Conservation (phyloP, 2,797 vertebrate species). For the Borostomias antarcticus region DNA sequence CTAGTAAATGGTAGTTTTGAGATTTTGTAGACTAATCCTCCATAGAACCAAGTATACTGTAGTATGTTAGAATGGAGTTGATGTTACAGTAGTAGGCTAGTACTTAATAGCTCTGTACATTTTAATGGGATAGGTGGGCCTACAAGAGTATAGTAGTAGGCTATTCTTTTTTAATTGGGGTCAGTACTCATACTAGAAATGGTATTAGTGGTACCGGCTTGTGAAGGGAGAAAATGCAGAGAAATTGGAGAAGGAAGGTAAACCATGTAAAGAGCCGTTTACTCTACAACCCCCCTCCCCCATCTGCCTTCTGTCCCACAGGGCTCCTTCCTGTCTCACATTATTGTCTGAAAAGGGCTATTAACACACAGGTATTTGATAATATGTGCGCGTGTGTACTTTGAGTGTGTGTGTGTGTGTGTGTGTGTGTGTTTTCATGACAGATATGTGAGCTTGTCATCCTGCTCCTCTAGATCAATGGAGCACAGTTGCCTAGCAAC, state of each 20-base stretch:
- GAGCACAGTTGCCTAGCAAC: conserved; percentile 84
- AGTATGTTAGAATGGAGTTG: background rate
- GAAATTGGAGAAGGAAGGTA: background rate
- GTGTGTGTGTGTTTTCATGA: conserved; percentile 58
- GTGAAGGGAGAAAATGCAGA: background rate
- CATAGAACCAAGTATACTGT: too few relatives aligned
- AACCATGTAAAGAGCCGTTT: background rate
- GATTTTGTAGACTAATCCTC: too few relatives aligned
- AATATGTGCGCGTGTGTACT: conserved; percentile 28
- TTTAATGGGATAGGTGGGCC: background rate
- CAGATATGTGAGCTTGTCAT: conserved; percentile 81
- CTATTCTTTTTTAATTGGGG: background rate
- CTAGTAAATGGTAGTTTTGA: too few relatives aligned
- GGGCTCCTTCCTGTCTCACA: background rate
- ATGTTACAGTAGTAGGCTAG: background rate
- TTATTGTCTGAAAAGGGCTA: background rate
- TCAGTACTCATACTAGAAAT: background rate
- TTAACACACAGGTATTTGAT: background rate
- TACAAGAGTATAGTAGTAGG: background rate
- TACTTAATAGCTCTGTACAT: background rate
- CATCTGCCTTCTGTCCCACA: background rate
- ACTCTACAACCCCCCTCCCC: background rate
- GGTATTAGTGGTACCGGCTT: background rate
- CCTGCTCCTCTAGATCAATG: conserved; percentile 78
- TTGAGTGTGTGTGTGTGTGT: conserved; percentile 40